These are phyloP conservation scores for Muricea muricata DNA, from an alignment of 92 coral and sea anemone species.

Conservation along the genomic window DNA sequence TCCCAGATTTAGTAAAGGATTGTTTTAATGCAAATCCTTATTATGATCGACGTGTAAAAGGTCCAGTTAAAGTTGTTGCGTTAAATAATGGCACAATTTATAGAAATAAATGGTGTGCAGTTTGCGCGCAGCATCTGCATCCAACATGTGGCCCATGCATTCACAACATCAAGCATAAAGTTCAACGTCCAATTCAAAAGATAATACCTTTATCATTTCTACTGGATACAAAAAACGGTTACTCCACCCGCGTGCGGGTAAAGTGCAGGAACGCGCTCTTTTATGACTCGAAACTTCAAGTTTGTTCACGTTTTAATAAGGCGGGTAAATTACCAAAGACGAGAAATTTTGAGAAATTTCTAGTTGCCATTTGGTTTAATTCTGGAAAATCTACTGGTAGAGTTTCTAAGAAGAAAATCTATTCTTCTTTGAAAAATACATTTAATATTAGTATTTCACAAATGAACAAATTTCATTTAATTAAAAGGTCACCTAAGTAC, in stretches of 20 bases:
- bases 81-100: neutral
- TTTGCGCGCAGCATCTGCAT: neutral
- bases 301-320: neutral
- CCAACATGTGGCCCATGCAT: neutral
- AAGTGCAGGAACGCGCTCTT: neutral
- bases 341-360: neutral
- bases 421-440: slow-evolving; percentile 14
- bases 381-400: neutral
- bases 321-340: neutral
- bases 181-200: neutral
- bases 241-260: slow-evolving; percentile 2
- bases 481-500: neutral
- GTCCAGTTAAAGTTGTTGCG: slow-evolving; percentile 2
- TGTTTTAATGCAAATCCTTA: neutral
- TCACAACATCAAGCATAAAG: neutral
- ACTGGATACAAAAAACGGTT: neutral
- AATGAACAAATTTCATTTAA: neutral
- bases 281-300: neutral
- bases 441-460: neutral
- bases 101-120: neutral
- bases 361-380: neutral
- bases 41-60: neutral
- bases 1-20: neutral
- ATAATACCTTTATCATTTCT: neutral
- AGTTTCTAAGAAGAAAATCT: slow-evolving; percentile 13